Evolutionary conservation across 1,140 invertebrate species (phyloP).

Genomic region (Zeugodacus cucurbitae): DNA sequence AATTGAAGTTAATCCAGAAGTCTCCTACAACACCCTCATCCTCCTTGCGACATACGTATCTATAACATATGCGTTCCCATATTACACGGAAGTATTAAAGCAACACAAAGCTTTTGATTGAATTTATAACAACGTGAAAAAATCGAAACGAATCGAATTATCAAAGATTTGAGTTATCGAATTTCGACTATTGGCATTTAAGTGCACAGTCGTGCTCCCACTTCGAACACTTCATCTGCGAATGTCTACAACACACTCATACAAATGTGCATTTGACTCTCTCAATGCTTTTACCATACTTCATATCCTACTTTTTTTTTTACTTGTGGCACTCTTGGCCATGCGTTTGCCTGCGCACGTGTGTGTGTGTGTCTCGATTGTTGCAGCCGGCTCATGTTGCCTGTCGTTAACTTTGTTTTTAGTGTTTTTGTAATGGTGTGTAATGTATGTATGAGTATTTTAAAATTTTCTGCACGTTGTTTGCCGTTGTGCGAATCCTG

Average conservation of each 20-base stretch:
- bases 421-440: neutral
- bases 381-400: neutral
- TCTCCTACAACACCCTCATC: too few relatives aligned
- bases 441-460: neutral
- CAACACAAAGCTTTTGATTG: too few relatives aligned
- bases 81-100: too few relatives aligned
- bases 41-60: too few relatives aligned
- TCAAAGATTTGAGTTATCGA: neutral
- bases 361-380: neutral
- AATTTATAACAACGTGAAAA: too few relatives aligned
- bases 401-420: neutral
- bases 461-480: slow-evolving; percentile 19
- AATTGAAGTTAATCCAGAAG: too few relatives aligned
- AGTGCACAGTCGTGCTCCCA: neutral
- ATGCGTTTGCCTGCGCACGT: too few relatives aligned
- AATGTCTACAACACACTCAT: neutral
- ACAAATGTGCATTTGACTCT: neutral
- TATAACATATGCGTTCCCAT: too few relatives aligned
- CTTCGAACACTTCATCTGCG: neutral
- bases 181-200: neutral
- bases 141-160: neutral
- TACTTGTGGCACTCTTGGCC: too few relatives aligned
- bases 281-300: neutral
- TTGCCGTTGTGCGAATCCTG: neutral
- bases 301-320: neutral